Percentiles rank a stretch among this genome's conserved stretches.
phyloP scores from a whole-genome alignment of 2,113 vertebrate species.

The Tympanuchus pallidicinctus region DNA sequence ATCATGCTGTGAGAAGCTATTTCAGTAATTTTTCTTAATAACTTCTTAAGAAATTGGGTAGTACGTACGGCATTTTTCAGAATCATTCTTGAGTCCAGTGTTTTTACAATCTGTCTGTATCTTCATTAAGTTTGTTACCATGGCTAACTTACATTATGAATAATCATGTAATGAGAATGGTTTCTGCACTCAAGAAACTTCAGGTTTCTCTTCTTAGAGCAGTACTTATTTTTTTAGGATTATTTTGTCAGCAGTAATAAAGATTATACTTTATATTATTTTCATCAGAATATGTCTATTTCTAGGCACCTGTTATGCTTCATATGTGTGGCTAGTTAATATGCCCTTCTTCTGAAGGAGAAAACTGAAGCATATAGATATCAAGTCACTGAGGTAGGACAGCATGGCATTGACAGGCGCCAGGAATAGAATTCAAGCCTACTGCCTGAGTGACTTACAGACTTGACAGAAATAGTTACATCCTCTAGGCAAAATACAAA shows the following conservation, averaged over 20 bases:
- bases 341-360: not conserved
- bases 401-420: constrained; percentile 3
- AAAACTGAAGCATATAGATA: not conserved
- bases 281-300: not conserved
- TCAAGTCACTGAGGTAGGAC: not conserved
- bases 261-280: not conserved
- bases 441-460: constrained; percentile 2
- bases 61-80: not conserved
- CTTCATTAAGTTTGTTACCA: not conserved
- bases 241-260: not conserved
- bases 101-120: not conserved
- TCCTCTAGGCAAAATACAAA: constrained; percentile 61
- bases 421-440: constrained; percentile 1
- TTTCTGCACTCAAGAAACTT: not conserved
- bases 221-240: not conserved
- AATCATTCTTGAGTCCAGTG: not conserved
- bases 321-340: not conserved
- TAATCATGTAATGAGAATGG: not conserved
- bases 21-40: not conserved
- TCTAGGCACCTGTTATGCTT: not conserved
- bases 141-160: not conserved
- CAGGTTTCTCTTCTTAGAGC: not conserved
- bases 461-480: constrained; percentile 49
- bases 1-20: not conserved
- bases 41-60: not conserved